Evolutionary conservation across 1,140 invertebrate species (phyloP).

Genomic region (Hyposmocoma kahamanoa): DNA sequence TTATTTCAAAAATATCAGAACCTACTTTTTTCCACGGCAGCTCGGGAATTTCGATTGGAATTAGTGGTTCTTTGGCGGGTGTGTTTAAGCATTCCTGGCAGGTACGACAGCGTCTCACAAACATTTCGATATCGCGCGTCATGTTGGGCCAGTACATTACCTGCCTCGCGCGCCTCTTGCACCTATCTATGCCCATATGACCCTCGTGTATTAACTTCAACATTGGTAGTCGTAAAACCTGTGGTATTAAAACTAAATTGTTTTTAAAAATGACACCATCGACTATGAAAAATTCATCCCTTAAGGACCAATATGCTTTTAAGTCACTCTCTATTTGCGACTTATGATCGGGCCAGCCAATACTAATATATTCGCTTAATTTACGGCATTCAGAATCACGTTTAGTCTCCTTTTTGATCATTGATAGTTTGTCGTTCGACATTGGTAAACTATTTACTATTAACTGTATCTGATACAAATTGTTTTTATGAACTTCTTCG

Average conservation of each 20-base stretch:
- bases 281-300: constrained; percentile 4
- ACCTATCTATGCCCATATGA: constrained; percentile 37
- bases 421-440: constrained; percentile 6
- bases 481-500: constrained; percentile 8
- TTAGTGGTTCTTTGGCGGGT: constrained; percentile 34
- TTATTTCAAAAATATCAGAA: constrained; percentile 11
- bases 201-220: constrained; percentile 27
- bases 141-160: constrained; percentile 38
- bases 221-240: constrained; percentile 15
- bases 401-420: constrained; percentile 7
- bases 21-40: constrained; percentile 5
- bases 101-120: constrained; percentile 16
- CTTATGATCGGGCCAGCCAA: constrained; percentile 7
- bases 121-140: constrained; percentile 24
- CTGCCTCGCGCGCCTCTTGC: constrained; percentile 26
- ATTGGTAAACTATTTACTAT: constrained; percentile 16
- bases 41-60: constrained; percentile 14
- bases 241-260: not conserved
- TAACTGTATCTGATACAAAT: constrained; percentile 15
- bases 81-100: constrained; percentile 1
- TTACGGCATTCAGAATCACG: not conserved
- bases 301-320: constrained; percentile 5
- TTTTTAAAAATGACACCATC: constrained; percentile 8
- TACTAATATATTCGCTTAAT: constrained; percentile 1
- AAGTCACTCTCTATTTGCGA: not conserved